Conservation (phyloP, 2,888 invertebrate genomes). For the Drosophila anomalata region DNA sequence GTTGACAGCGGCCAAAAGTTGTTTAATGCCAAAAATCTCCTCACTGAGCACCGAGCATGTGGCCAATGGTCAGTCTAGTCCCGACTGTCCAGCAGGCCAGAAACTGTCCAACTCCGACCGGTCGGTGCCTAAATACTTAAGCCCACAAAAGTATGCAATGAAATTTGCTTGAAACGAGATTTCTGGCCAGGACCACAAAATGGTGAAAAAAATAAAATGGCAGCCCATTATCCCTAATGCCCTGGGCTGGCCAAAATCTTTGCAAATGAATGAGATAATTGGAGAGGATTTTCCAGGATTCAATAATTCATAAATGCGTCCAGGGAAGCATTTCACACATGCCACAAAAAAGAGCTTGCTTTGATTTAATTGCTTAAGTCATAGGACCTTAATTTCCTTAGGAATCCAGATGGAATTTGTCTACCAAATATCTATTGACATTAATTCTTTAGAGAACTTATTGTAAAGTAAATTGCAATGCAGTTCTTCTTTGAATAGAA, state of each 20-base stretch:
- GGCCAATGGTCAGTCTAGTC: conserved; percentile 13
- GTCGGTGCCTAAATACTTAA: conserved; percentile 70
- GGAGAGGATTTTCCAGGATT: conserved; percentile 35
- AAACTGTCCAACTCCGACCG: conserved; percentile 25
- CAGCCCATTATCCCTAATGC: conserved; percentile 9
- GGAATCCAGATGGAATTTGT: neutral
- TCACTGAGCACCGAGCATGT: conserved; percentile 31
- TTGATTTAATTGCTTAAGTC: conserved; percentile 1
- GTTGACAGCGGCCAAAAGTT: conserved; percentile 71
- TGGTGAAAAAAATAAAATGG: conserved; percentile 27
- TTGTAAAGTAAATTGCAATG: neutral
- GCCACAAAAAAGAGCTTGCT: neutral
- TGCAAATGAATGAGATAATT: conserved; percentile 58
- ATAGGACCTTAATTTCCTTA: neutral
- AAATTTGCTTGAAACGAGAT: conserved; percentile 75
- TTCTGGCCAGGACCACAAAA: conserved; percentile 59
- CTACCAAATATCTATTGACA: neutral
- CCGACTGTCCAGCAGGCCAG: conserved; percentile 9
- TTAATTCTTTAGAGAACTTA: neutral
- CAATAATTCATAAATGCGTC: conserved; percentile 30
- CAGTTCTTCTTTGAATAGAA: neutral
- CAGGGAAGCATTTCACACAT: conserved; percentile 6
- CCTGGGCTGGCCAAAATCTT: conserved; percentile 25
- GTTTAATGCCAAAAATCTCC: conserved; percentile 68
- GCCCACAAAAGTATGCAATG: conserved; percentile 75